Evolutionary conservation across 2,797 vertebrate genomes (phyloP), one percentile per base, ranked within the genome.

Genomic region (Etheostoma perlongum): DNA sequence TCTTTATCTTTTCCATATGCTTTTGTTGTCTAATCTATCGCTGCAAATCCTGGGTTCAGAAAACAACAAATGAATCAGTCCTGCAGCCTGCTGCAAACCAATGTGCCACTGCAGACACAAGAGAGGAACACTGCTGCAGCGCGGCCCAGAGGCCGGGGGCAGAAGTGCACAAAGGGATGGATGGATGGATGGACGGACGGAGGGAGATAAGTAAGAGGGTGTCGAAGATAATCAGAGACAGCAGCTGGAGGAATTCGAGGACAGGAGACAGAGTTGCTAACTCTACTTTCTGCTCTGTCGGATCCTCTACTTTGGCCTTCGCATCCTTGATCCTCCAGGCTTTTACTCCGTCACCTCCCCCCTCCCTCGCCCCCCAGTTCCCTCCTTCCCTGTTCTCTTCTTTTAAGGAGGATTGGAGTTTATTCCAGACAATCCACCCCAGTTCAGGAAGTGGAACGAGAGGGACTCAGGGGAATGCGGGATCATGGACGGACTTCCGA

Each of bases 21-120:
- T 96, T 96, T 95, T 94, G 94, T 94, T 87, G 89, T 92, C 79
- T 96, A 95, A 97, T 96, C 96, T 95, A 95, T 95, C 94, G 90
- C 89, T 74, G 91, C 90, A 96, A 96, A 96, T 96, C 95, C 92
- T 82, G 92, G 93, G 94, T 88, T 93, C 93, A 95, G 93, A 95
- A 95, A 95, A 95, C 94, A 96, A 95, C 93, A 94, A 94, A 94
- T 88, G 89, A 92, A 93, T 95, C 90, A 92, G 78, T 76, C 75
- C 65, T 0, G 30, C 76, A 49, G 78, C 57, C 73, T 79, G 76
- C 89, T 81, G 87, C 62, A 81, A 81, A 85, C 64, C 59, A 87
- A 84, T n/a, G 69, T 55, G 70, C 46, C 57, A 72, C 86, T 72
- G 74, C 63, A 81, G 71, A 83, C 61, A 63, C 53, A 58, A 51